Percentiles rank a stretch among this genome's conserved stretches.
phyloP scores from a whole-genome alignment of 2,888 invertebrate species.

The Abrostola triplasia region DNA sequence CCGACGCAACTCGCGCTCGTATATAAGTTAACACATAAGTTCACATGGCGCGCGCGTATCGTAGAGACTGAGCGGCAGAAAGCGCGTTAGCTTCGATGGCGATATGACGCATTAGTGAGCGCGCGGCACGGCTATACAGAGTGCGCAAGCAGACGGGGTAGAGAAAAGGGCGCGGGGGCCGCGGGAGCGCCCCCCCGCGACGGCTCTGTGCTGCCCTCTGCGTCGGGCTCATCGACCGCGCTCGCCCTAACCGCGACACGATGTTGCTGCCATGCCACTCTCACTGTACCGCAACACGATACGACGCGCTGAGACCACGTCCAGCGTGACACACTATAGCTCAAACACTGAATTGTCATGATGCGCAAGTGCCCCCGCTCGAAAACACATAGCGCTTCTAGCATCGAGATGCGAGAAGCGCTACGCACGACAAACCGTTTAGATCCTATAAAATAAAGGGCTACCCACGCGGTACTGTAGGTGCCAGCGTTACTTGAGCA shows the following conservation, averaged over 20 bases:
- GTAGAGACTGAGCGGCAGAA: slow-evolving; percentile 63
- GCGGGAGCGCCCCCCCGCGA: slow-evolving; percentile 71
- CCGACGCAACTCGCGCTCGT: slow-evolving; percentile 52
- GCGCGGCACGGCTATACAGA: slow-evolving; percentile 82
- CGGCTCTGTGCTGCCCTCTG: slow-evolving; percentile 84
- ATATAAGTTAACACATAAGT: slow-evolving; percentile 79
- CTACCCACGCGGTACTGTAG: slow-evolving; percentile 17
- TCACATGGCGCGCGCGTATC: slow-evolving; percentile 85
- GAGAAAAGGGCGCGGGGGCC: slow-evolving; percentile 69
- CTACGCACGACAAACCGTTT: slow-evolving; percentile 14
- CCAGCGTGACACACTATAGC: slow-evolving; percentile 52
- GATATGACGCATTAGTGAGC: slow-evolving; percentile 87
- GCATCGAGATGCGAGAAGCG: background rate
- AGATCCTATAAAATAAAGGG: slow-evolving; percentile 10
- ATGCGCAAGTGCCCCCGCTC: slow-evolving; percentile 11
- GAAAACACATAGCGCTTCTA: slow-evolving; percentile 9
- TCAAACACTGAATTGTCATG: slow-evolving; percentile 27
- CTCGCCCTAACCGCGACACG: slow-evolving; percentile 78
- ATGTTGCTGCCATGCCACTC: slow-evolving; percentile 70
- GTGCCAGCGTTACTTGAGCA: slow-evolving; percentile 18
- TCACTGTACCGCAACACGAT: slow-evolving; percentile 78
- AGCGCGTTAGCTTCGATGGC: slow-evolving; percentile 79
- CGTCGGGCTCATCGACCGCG: slow-evolving; percentile 87
- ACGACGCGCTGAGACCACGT: slow-evolving; percentile 64
- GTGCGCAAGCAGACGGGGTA: slow-evolving; percentile 81